These are phyloP conservation scores for Drosophila elegans DNA, from an alignment of 1,140 invertebrate species.

Conservation along the genomic window DNA sequence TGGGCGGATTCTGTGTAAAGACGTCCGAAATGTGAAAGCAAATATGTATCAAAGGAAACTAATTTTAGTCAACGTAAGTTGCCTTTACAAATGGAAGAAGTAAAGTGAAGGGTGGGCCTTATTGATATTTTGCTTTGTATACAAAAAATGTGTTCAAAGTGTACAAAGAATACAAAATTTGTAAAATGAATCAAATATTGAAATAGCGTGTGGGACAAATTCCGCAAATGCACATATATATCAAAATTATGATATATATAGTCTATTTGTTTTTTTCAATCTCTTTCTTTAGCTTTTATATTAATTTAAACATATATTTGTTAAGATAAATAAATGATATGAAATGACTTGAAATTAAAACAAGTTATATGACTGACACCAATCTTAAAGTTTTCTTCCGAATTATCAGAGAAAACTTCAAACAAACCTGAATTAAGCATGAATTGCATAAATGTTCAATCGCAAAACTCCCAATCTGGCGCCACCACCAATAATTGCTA, in stretches of 20 bases:
- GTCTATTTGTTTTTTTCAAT: too few relatives aligned
- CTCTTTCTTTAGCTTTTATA: too few relatives aligned
- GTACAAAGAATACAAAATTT: too few relatives aligned
- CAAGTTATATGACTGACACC: not conserved
- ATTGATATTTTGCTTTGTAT: not conserved
- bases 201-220: too few relatives aligned
- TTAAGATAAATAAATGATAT: too few relatives aligned
- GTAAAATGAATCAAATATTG: too few relatives aligned
- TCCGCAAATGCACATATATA: too few relatives aligned
- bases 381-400: slow-evolving; percentile 9
- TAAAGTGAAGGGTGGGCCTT: not conserved
- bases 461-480: slow-evolving; percentile 11
- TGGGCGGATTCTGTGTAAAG: not conserved
- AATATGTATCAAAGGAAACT: not conserved
- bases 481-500: slow-evolving; percentile 30
- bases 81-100: not conserved
- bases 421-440: slow-evolving; percentile 62
- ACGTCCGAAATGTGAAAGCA: not conserved
- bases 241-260: too few relatives aligned
- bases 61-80: slow-evolving; percentile 16
- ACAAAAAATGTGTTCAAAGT: not conserved
- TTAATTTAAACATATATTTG: too few relatives aligned
- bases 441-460: slow-evolving; percentile 54
- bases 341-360: not conserved
- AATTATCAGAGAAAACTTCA: slow-evolving; percentile 39